These are phyloP conservation scores for Beroe forskalii DNA, from an alignment of 37 sponge, comb jelly and placozoan species.

Conservation along the genomic window DNA sequence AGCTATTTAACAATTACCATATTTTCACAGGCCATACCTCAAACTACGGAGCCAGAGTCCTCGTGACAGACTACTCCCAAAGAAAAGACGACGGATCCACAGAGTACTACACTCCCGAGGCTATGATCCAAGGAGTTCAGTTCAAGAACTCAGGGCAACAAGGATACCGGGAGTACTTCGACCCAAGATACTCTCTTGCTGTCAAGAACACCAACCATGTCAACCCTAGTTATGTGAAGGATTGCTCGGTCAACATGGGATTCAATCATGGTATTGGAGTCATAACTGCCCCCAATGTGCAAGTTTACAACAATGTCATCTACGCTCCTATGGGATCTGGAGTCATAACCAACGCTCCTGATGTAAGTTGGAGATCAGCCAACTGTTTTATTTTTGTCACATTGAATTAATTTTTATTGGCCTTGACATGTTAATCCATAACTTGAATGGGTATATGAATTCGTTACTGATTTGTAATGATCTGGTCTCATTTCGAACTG, in stretches of 20 bases:
- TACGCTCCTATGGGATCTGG: conserved; percentile 79
- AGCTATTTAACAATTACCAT: too few relatives aligned
- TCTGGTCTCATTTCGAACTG: too few relatives aligned
- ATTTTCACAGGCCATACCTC: neutral
- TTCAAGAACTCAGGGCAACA: conserved; percentile 81
- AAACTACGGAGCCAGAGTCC: conserved; percentile 80
- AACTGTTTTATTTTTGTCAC: too few relatives aligned
- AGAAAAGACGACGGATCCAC: neutral
- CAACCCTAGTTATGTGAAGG: conserved; percentile 50
- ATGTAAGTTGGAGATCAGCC: conserved; percentile 15
- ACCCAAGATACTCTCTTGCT: conserved; percentile 79
- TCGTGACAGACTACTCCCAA: conserved; percentile 66
- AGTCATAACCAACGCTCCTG: neutral
- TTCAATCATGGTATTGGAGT: conserved; percentile 82
- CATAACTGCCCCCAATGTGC: conserved; percentile 67
- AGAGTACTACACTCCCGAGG: conserved; percentile 66
- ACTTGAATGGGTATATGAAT: too few relatives aligned
- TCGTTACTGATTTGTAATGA: too few relatives aligned
- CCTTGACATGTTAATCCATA: too few relatives aligned
- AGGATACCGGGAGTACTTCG: conserved; percentile 73
- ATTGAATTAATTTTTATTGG: too few relatives aligned
- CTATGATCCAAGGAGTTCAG: conserved; percentile 78
- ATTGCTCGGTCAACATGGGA: conserved; percentile 77
- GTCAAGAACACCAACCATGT: conserved; percentile 70
- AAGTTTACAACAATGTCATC: conserved; percentile 74